Evolutionary conservation across 2,888 invertebrate genomes (phyloP).

Genomic region (Netelia fuscicornis): DNA sequence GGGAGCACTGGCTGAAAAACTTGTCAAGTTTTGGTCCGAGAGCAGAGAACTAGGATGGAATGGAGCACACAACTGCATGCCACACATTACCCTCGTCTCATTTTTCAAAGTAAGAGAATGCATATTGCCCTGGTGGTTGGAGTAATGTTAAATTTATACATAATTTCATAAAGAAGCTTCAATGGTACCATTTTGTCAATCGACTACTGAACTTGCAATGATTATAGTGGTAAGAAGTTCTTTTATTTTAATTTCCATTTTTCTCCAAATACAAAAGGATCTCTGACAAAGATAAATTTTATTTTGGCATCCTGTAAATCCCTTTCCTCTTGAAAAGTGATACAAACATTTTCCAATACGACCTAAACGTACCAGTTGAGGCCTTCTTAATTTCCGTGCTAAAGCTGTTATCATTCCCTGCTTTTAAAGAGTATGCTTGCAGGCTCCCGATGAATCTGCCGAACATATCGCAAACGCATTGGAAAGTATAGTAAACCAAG

Average conservation of each 20-base stretch:
- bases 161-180: too few species aligned
- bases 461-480: conserved; percentile 90
- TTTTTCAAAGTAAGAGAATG: conserved; percentile 91
- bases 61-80: conserved; percentile 95
- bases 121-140: not conserved
- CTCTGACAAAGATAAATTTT: too few species aligned
- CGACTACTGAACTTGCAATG: not conserved
- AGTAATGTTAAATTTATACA: conserved; percentile 18
- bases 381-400: too few species aligned
- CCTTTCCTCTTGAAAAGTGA: too few species aligned
- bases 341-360: too few species aligned
- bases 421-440: conserved; percentile 27
- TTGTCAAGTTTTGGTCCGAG: conserved; percentile 92
- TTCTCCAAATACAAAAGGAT: too few species aligned
- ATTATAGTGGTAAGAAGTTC: not conserved
- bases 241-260: too few species aligned
- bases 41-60: conserved; percentile 93
- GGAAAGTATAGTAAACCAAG: conserved; percentile 90
- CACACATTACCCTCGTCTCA: conserved; percentile 95
- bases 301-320: too few species aligned
- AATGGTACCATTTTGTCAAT: not conserved
- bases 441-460: conserved; percentile 92
- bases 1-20: conserved; percentile 90
- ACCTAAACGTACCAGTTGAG: too few species aligned
- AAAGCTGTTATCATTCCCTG: not conserved